Evolutionary conservation across 1,140 invertebrate genomes (phyloP), one percentile per base, ranked within the genome.

Genomic region (Eupristina koningsbergeri): DNA sequence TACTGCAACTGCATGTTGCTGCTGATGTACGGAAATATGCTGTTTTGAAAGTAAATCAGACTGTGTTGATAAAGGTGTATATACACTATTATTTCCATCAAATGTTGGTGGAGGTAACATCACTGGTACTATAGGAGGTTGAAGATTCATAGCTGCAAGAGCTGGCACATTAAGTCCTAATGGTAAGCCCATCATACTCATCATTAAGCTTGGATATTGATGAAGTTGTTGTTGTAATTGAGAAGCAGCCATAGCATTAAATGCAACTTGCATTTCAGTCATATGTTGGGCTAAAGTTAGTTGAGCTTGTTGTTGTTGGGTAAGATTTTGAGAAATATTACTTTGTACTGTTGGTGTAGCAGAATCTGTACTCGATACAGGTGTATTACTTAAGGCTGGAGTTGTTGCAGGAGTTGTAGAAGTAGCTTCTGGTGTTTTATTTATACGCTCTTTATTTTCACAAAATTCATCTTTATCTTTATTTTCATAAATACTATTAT

Each of bases 41-140:
- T 96, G 95, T 91, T 96, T 96, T 22, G 95, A 93, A 41, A 95
- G 85, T 64, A 94, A 89, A 74, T 94, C 92, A 86, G 93, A 92
- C 89, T 94, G 93, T 29, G 93, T 82, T 80, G 91, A 89, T 19
- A 92, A 89, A 2, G 93, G 83, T 86, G 92, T 85, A 94, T 95
- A 89, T 93, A 93, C 86, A 91, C 91, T 71, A 86, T 90, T 86
- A 90, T 93, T 85, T 91, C 93, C 93, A 94, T 95, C 84, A 90
- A 95, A 96, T 19, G 95, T 94, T 53, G 95, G 95, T 29, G 96
- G 96, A 36, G 97, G 96, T 94, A 97, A 94, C 96, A 98, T 97
- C 93, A 98, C 95, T 3, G 97, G 97, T 83, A 98, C 96, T 67
- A 98, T 90, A 0, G 96, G 96, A 19, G 96, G 96, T 90, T 97